Conservation (phyloP, 2,113 vertebrate genomes). For the Clarias macrocephalus region DNA sequence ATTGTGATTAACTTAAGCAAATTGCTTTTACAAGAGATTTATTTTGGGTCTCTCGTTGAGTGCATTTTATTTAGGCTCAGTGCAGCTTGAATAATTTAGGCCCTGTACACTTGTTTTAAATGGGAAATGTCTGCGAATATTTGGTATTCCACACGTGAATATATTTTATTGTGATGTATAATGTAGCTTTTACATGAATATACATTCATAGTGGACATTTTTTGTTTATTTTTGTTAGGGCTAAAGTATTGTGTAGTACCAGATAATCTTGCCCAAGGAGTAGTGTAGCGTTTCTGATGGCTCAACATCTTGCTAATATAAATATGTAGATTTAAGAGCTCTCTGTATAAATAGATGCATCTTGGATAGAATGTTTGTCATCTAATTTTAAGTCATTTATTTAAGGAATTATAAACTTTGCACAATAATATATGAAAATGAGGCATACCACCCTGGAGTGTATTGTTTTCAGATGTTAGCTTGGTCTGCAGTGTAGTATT, state of each 20-base stretch:
- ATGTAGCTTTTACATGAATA: neutral
- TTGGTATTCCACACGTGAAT: neutral
- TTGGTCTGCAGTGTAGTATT: too few relatives aligned
- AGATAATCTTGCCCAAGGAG: neutral
- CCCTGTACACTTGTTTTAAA: neutral
- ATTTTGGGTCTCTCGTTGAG: slow-evolving; percentile 16
- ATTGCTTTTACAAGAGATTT: slow-evolving; percentile 48
- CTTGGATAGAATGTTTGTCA: neutral
- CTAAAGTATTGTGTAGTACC: neutral
- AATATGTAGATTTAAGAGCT: neutral
- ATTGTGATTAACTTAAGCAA: slow-evolving; percentile 48
- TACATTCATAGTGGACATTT: neutral
- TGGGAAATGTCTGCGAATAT: neutral
- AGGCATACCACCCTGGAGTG: too few relatives aligned
- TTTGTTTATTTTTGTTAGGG: neutral
- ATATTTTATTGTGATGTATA: neutral
- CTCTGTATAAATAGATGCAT: neutral
- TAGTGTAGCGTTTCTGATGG: neutral
- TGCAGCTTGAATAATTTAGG: slow-evolving; percentile 43
- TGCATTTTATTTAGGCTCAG: slow-evolving; percentile 35
- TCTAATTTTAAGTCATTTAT: neutral
- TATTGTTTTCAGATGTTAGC: too few relatives aligned
- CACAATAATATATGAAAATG: neutral
- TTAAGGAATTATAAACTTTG: neutral
- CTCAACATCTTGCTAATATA: too few relatives aligned